These are phyloP conservation scores for Diorhabda sublineata DNA, from an alignment of 1,140 invertebrate species.

Conservation along the genomic window DNA sequence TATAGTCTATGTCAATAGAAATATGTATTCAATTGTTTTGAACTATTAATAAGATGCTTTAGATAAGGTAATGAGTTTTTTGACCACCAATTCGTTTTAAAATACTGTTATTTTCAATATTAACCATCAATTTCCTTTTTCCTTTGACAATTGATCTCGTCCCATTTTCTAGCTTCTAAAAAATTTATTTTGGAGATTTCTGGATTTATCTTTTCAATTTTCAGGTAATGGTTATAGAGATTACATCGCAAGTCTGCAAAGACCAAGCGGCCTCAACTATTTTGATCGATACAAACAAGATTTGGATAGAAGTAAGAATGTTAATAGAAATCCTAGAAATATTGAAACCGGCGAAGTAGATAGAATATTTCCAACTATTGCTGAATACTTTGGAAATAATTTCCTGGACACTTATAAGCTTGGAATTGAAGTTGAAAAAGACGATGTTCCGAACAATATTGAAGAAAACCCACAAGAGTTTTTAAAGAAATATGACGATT, in stretches of 20 bases:
- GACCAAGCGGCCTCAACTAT: constrained; percentile 27
- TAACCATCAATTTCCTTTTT: too few species aligned
- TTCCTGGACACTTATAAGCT: constrained; percentile 31
- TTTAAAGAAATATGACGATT: constrained; percentile 39
- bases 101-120: too few species aligned
- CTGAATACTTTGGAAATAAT: constrained; percentile 34
- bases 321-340: background rate
- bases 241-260: constrained; percentile 27
- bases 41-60: too few species aligned
- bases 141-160: too few species aligned
- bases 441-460: constrained; percentile 11
- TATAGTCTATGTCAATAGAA: too few species aligned
- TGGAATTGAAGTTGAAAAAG: constrained; percentile 28
- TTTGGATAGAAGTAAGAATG: background rate
- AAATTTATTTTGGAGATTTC: too few species aligned
- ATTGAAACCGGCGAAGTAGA: constrained; percentile 14
- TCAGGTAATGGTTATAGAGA: constrained; percentile 12
- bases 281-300: constrained; percentile 33
- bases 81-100: too few species aligned
- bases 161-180: too few species aligned
- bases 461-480: constrained; percentile 33
- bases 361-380: constrained; percentile 25
- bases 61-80: too few species aligned
- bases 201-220: too few species aligned
- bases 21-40: too few species aligned